phyloP scores from a whole-genome alignment of 2,113 vertebrate species.

The Myotis davidii region DNA sequence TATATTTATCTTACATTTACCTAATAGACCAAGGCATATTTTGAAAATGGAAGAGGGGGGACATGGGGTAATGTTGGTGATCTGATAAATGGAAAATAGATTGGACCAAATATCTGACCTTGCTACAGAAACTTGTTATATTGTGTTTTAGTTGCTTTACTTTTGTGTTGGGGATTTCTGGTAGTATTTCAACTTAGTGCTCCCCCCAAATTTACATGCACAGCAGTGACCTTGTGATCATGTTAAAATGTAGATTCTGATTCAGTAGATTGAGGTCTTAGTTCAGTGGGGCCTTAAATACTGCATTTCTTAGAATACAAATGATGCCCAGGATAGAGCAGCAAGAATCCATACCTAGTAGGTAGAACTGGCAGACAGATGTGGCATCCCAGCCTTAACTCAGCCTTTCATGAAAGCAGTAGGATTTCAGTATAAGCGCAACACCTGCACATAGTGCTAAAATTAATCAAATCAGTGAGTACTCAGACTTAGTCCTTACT shows the following conservation, averaged over 20 bases:
- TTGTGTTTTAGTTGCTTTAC: background rate
- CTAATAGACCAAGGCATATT: background rate
- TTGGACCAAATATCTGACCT: background rate
- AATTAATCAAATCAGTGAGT: background rate
- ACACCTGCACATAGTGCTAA: background rate
- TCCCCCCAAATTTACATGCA: background rate
- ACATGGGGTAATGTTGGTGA: background rate
- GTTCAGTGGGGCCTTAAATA: background rate
- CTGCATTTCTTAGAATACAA: background rate
- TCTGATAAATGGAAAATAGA: background rate
- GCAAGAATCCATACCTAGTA: background rate
- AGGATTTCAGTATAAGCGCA: background rate
- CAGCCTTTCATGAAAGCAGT: background rate
- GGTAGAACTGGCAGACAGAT: background rate
- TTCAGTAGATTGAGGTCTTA: background rate
- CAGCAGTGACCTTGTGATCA: background rate
- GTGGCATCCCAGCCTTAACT: background rate
- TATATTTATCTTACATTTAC: background rate
- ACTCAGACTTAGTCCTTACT: background rate
- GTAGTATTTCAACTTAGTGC: background rate
- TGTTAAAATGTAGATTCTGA: background rate
- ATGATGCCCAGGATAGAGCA: background rate
- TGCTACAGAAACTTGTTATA: background rate
- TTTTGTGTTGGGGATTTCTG: background rate
- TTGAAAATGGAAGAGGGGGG: background rate